Evolutionary conservation across 1,140 invertebrate genomes (phyloP), one percentile per base, ranked within the genome.

Genomic region (Drosophila orena): DNA sequence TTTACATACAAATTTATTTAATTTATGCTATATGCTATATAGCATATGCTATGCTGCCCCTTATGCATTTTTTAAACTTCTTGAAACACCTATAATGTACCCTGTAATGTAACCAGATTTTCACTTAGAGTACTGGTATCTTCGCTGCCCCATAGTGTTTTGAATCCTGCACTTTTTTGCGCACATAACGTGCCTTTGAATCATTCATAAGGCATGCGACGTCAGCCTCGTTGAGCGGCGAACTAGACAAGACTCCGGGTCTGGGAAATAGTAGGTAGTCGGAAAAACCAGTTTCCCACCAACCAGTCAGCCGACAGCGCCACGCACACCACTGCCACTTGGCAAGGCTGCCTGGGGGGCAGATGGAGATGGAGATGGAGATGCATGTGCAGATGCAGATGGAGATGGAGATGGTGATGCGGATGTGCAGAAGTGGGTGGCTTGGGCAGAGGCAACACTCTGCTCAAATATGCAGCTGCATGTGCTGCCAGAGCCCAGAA

Each of bases 181-280:
- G 57, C 75, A 88, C 70, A 88, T 80, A 89, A 89, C 84, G 81
- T 89, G 84, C 84, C 89, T 89, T 89, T 89, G 84, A 89, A 89
- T 89, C 84, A 89, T 89, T 89, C 84, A 89, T 89, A 89, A 89
- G 79, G 79, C 84, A 89, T 84, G 84, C 84, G 80, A 84, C 83
- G 83, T 77, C 62, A 52, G 57, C 68, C 70, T 57, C 72, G 57
- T 57, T 57, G 66, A 70, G 75, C 66, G 59, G 62, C 78, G 78
- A 86, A 81, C 57, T 86, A 86, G 83, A 81, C 84, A 69, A 47
- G 66, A 59, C 58, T 65, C 22, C 37, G 44, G 58, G 61, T 35
- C 54, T 53, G 58, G 56, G 56, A 66, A 52, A 35, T 34, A 22
- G 42, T 24, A 38, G 40, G 42, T 24, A 38, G 40, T 40, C 47